These are phyloP conservation scores for Lysandra coridon DNA, from an alignment of 2,888 invertebrate species.

Conservation along the genomic window DNA sequence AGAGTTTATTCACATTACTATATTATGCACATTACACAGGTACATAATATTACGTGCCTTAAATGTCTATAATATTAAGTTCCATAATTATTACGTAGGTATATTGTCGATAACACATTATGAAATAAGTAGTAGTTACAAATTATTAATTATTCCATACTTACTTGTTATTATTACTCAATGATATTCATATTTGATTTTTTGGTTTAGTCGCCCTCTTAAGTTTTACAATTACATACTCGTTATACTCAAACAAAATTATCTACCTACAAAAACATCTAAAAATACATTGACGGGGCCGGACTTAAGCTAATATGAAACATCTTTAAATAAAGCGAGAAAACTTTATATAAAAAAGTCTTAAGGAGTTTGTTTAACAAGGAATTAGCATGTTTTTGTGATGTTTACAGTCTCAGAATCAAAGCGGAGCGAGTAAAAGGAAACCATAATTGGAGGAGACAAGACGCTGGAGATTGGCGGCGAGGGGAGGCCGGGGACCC, in stretches of 20 bases:
- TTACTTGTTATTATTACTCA: too few species aligned
- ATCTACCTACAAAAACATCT: not conserved
- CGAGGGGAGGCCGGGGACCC: conserved; percentile 40
- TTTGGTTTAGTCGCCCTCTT: too few species aligned
- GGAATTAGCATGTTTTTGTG: conserved; percentile 52
- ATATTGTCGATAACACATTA: too few species aligned
- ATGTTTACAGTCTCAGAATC: conserved; percentile 58
- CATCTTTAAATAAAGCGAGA: conserved; percentile 19
- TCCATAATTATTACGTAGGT: too few species aligned
- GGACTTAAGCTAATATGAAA: not conserved
- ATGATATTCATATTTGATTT: too few species aligned
- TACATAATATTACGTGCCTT: too few species aligned
- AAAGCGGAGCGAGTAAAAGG: conserved; percentile 58
- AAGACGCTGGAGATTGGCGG: conserved; percentile 42
- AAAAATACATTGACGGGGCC: not conserved
- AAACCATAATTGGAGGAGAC: conserved; percentile 66
- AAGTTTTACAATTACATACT: too few species aligned
- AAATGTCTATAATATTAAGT: too few species aligned
- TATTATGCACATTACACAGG: not conserved
- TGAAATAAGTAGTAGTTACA: too few species aligned
- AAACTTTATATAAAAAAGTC: conserved; percentile 29
- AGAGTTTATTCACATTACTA: not conserved
- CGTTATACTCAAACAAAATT: too few species aligned
- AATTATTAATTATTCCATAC: too few species aligned
- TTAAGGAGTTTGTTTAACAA: conserved; percentile 30